A percentile compares a stretch with the other conserved stretches of the same genome.
phyloP scores from a whole-genome alignment of 37 sponge, comb jelly and placozoan species.

The Haliclona indistincta region DNA sequence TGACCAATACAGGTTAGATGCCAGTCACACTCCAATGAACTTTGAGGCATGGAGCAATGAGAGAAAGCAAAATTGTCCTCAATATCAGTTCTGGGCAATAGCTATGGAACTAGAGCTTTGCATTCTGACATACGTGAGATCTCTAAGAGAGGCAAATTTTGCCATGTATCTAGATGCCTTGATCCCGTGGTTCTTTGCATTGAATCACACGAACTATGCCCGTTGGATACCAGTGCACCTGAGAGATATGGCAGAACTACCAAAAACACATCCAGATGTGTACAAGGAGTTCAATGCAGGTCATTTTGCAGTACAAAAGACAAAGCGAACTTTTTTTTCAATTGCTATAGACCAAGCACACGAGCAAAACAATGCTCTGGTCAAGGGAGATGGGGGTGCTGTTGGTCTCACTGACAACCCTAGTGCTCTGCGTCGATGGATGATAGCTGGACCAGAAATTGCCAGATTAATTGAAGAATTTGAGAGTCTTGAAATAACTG shows the following conservation, averaged over 20 bases:
- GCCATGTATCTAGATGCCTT: slow-evolving; percentile 26
- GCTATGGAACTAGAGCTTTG: slow-evolving; percentile 24
- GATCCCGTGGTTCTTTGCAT: slow-evolving; percentile 13
- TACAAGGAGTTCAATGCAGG: slow-evolving; percentile 3
- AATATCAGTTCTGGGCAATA: slow-evolving; percentile 25
- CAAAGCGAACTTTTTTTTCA: background rate
- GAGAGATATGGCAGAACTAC: slow-evolving; percentile 19
- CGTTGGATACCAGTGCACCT: slow-evolving; percentile 22
- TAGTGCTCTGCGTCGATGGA: slow-evolving; percentile 39
- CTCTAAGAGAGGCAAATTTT: slow-evolving; percentile 23
- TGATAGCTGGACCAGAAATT: slow-evolving; percentile 44
- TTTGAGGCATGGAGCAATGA: slow-evolving; percentile 31
- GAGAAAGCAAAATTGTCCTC: slow-evolving; percentile 17
- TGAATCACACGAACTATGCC: slow-evolving; percentile 30
- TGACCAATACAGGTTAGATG: slow-evolving; percentile 3
- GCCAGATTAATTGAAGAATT: slow-evolving; percentile 28
- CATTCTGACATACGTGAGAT: slow-evolving; percentile 19
- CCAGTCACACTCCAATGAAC: background rate
- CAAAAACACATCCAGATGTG: slow-evolving; percentile 1
- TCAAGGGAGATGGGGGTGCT: too few species aligned
- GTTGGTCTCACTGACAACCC: slow-evolving; percentile 40
- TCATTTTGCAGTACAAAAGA: background rate
- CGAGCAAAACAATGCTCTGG: too few species aligned
- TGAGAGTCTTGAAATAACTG: background rate
- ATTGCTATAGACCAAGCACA: slow-evolving; percentile 7